phyloP scores from a whole-genome alignment of 2,888 invertebrate species.

The Orthonevra nobilis region DNA sequence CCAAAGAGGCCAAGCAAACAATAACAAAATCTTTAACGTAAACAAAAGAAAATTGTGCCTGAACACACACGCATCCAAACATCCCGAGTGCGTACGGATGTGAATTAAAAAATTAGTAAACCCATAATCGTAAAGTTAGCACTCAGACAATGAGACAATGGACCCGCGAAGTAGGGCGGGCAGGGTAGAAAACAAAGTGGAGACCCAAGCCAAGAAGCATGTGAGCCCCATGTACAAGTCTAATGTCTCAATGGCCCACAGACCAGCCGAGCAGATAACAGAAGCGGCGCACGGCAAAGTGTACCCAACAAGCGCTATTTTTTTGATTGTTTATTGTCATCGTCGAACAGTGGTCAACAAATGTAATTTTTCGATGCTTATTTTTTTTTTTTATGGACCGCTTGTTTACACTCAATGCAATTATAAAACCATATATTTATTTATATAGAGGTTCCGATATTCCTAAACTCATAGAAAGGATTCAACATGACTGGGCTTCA shows the following conservation, averaged over 20 bases:
- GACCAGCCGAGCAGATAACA: constrained; percentile 11
- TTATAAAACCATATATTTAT: too few species aligned
- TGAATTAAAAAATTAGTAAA: constrained; percentile 52
- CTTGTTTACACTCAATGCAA: too few species aligned
- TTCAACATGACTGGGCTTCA: too few species aligned
- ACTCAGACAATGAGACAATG: constrained; percentile 41
- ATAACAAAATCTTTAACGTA: constrained; percentile 15
- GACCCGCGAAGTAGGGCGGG: not conserved
- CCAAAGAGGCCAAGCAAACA: not conserved
- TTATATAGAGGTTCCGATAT: too few species aligned
- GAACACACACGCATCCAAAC: constrained; percentile 23
- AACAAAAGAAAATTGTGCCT: constrained; percentile 23
- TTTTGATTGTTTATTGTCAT: constrained; percentile 44
- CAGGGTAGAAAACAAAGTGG: not conserved
- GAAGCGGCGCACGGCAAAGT: constrained; percentile 26
- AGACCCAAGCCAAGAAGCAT: constrained; percentile 11
- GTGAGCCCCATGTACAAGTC: constrained; percentile 10
- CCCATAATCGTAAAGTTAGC: constrained; percentile 50
- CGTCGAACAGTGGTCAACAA: constrained; percentile 8
- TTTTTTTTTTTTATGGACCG: too few species aligned
- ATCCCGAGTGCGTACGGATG: constrained; percentile 21
- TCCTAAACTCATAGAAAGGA: too few species aligned
- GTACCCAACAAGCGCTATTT: constrained; percentile 24
- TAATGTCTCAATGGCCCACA: constrained; percentile 50
- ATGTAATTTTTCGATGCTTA: too few species aligned